Evolutionary conservation across 2,797 vertebrate genomes (phyloP).

Genomic region (Eupleurogrammus muticus): DNA sequence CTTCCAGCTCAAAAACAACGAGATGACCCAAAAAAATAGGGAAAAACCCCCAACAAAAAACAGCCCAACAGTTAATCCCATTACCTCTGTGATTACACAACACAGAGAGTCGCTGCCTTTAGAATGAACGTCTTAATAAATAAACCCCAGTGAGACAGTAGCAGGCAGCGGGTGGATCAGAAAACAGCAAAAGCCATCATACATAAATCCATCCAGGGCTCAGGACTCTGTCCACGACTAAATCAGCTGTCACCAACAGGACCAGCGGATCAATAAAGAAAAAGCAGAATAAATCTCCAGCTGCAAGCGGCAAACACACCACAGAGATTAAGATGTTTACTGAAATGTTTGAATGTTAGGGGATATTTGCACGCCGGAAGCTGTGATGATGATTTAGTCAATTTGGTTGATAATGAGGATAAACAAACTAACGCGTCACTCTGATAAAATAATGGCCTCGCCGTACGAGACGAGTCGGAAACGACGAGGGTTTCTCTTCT

Average conservation of each 20-base stretch:
- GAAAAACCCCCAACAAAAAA: too few species aligned
- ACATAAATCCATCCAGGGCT: slow-evolving; percentile 67
- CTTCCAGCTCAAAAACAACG: too few species aligned
- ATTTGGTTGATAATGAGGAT: slow-evolving; percentile 15
- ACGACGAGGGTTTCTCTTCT: slow-evolving; percentile 15
- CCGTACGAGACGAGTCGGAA: slow-evolving; percentile 27
- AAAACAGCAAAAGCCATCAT: slow-evolving; percentile 33
- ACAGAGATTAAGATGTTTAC: slow-evolving; percentile 13
- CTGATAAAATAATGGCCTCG: slow-evolving; percentile 29
- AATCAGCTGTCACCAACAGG: slow-evolving; percentile 71
- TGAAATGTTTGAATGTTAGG: slow-evolving; percentile 12
- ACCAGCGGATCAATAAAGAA: slow-evolving; percentile 75
- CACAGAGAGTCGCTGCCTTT: slow-evolving; percentile 40
- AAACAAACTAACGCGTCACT: slow-evolving; percentile 31
- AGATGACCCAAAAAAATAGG: too few species aligned
- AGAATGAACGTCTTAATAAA: slow-evolving; percentile 55
- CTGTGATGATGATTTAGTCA: slow-evolving; percentile 20
- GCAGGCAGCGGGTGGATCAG: slow-evolving; percentile 34
- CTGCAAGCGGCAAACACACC: slow-evolving; percentile 56
- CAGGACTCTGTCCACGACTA: slow-evolving; percentile 57
- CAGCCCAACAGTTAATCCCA: slow-evolving; percentile 64
- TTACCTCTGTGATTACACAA: slow-evolving; percentile 56
- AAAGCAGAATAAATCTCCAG: slow-evolving; percentile 65
- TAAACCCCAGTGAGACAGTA: slow-evolving; percentile 40
- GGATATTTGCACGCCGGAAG: slow-evolving; percentile 13